A percentile compares a stretch with the other conserved stretches of the same genome.
Evolutionary conservation across 2,113 vertebrate species (phyloP).

Genomic region (Hydropotes inermis): DNA sequence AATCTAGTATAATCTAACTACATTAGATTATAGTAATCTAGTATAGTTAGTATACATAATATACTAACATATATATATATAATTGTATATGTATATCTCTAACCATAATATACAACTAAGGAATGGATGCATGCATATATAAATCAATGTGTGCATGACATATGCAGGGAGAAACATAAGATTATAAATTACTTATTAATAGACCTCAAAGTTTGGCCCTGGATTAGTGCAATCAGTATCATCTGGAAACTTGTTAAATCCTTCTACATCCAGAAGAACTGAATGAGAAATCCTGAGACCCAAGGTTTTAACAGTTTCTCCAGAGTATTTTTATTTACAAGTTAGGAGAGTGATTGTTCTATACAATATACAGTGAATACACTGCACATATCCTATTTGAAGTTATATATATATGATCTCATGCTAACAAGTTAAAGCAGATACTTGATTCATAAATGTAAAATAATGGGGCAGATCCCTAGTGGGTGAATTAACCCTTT

Average conservation of each 20-base stretch:
- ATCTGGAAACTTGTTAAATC: background rate
- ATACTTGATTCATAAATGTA: background rate
- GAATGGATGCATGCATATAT: background rate
- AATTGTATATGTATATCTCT: background rate
- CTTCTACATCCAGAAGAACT: too few species aligned
- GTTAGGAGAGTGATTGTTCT: background rate
- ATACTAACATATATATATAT: background rate
- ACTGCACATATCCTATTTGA: background rate
- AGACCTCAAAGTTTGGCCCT: background rate
- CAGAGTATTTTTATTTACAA: background rate
- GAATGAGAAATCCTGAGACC: background rate
- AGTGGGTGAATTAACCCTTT: background rate
- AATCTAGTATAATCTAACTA: background rate
- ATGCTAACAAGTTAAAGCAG: background rate
- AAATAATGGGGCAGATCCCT: background rate
- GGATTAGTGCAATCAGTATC: background rate
- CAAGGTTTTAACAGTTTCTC: background rate
- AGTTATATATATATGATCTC: background rate
- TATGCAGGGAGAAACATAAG: background rate
- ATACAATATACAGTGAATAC: background rate
- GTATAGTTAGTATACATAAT: background rate
- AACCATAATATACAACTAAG: background rate
- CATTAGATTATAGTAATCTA: background rate
- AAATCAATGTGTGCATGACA: background rate
- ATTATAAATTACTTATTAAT: background rate